Conservation (phyloP, 2,797 vertebrate species). For the Echeneis naucrates region DNA sequence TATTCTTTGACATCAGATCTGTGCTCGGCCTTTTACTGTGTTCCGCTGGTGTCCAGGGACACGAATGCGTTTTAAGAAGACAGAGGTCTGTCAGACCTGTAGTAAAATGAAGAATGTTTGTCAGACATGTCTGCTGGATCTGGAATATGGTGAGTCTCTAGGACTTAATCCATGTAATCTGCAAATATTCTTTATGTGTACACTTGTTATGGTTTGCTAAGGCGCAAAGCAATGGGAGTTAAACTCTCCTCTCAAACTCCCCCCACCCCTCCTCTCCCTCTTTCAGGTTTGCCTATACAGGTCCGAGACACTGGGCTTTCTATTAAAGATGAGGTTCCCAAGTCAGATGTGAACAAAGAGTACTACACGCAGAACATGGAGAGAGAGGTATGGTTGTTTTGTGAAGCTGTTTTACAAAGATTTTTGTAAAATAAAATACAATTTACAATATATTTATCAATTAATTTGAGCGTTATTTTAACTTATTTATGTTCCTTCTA, state of each 20-base stretch:
- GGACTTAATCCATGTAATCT: not conserved
- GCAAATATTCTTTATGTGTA: not conserved
- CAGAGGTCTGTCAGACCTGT: conserved; percentile 98
- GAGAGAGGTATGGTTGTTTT: conserved; percentile 87
- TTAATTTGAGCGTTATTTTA: too few species aligned
- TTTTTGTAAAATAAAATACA: too few species aligned
- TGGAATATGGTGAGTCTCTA: conserved; percentile 91
- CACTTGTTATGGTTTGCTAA: not conserved
- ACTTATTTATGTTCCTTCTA: too few species aligned
- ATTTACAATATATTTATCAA: too few species aligned
- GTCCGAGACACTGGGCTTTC: conserved; percentile 95
- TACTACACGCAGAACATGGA: conserved; percentile 99
- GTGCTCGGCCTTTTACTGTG: conserved; percentile 97
- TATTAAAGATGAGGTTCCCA: conserved; percentile 96
- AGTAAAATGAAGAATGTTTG: conserved; percentile 99
- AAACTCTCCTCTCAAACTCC: not conserved
- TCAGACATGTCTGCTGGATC: conserved; percentile 96
- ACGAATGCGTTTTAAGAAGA: conserved; percentile 99
- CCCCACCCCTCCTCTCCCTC: too few species aligned
- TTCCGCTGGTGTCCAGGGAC: conserved; percentile 98
- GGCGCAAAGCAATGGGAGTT: not conserved
- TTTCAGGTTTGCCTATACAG: conserved; percentile 95
- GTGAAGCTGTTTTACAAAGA: not conserved
- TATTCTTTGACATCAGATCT: conserved; percentile 85
- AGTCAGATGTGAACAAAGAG: conserved; percentile 98